phyloP scores from a whole-genome alignment of 2,888 invertebrate species.

The Stenurella melanura region DNA sequence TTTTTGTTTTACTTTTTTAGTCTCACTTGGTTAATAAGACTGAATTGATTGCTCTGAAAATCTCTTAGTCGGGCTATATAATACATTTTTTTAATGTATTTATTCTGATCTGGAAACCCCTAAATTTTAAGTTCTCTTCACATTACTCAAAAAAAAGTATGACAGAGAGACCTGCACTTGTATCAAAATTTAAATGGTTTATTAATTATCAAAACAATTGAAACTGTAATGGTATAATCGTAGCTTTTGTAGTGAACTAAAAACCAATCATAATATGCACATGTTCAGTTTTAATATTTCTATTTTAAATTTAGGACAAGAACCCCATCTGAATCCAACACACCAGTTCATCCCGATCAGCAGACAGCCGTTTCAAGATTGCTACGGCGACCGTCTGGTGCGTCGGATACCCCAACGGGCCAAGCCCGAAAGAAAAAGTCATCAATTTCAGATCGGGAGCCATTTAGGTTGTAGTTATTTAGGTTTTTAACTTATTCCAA shows the following conservation, averaged over 20 bases:
- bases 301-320: slow-evolving; percentile 77
- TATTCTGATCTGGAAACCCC: too few species aligned
- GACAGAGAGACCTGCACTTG: too few species aligned
- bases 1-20: too few species aligned
- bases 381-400: slow-evolving; percentile 81
- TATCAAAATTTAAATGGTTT: not conserved
- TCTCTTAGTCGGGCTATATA: too few species aligned
- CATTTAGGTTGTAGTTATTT: slow-evolving; percentile 81
- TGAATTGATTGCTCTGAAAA: too few species aligned
- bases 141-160: too few species aligned
- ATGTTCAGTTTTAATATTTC: not conserved
- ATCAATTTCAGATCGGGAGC: slow-evolving; percentile 76
- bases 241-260: slow-evolving; percentile 32
- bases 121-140: too few species aligned
- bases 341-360: slow-evolving; percentile 81
- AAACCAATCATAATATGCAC: not conserved
- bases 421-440: slow-evolving; percentile 65
- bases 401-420: slow-evolving; percentile 79
- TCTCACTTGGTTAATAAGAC: too few species aligned
- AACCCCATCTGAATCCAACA: slow-evolving; percentile 86
- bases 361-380: slow-evolving; percentile 79
- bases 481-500: slow-evolving; percentile 66
- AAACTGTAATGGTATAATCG: slow-evolving; percentile 33
- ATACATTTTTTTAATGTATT: too few species aligned
- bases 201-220: not conserved